phyloP scores from a whole-genome alignment of 2,113 vertebrate genomes.

The Cyprinodon tularosa region DNA sequence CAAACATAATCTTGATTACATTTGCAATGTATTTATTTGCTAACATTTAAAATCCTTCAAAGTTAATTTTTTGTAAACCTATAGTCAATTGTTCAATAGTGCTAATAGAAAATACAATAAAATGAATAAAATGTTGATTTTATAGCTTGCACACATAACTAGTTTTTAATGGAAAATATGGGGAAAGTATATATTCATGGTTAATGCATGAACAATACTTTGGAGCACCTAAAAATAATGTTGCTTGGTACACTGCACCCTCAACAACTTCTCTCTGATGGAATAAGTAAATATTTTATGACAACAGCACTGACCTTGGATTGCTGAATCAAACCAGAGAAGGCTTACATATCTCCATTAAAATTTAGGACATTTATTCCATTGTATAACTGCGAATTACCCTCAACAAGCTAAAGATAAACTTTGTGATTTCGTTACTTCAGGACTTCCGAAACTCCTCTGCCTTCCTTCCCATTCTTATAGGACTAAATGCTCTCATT shows the following conservation, averaged over 20 bases:
- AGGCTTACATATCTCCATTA: slow-evolving; percentile 38
- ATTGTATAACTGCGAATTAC: slow-evolving; percentile 20
- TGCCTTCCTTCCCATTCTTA: slow-evolving; percentile 52
- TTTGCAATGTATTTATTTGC: not conserved
- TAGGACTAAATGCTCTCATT: slow-evolving; percentile 58
- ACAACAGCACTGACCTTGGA: slow-evolving; percentile 26
- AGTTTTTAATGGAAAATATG: slow-evolving; percentile 36
- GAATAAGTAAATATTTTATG: slow-evolving; percentile 71
- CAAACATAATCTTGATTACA: not conserved
- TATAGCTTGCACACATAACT: slow-evolving; percentile 17
- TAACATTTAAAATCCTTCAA: not conserved
- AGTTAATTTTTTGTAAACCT: not conserved
- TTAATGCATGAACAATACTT: slow-evolving; percentile 36
- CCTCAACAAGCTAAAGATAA: slow-evolving; percentile 33
- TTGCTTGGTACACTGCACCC: slow-evolving; percentile 36
- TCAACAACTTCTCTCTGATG: slow-evolving; percentile 41
- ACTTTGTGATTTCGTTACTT: slow-evolving; percentile 58
- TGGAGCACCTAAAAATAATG: slow-evolving; percentile 49
- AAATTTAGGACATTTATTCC: slow-evolving; percentile 48
- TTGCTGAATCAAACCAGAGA: slow-evolving; percentile 19
- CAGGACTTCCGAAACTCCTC: slow-evolving; percentile 51
- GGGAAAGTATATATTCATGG: slow-evolving; percentile 44
- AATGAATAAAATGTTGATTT: not conserved
- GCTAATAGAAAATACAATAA: not conserved
- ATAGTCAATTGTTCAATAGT: not conserved